These are phyloP conservation scores for Limnephilus auricula DNA, from an alignment of 2,888 invertebrate genomes.

Conservation along the genomic window DNA sequence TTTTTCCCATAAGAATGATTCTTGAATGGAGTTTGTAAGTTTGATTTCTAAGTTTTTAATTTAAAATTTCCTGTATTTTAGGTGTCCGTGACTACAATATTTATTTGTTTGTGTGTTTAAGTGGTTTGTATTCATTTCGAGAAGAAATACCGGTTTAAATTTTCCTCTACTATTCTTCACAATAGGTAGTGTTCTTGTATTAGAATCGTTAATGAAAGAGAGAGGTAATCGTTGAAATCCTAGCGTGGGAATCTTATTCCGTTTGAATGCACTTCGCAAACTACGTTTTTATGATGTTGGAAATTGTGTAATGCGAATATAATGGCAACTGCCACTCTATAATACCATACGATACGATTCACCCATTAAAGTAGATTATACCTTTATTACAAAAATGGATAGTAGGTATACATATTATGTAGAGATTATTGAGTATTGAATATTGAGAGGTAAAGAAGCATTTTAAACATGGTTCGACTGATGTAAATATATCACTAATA, in stretches of 20 bases:
- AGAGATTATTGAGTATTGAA: no score
- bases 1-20: not conserved
- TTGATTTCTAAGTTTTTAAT: not conserved
- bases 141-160: not conserved
- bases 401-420: no score
- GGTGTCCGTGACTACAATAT: not conserved
- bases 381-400: no score
- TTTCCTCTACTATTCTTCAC: not conserved
- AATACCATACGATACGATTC: not conserved
- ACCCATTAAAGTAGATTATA: not conserved
- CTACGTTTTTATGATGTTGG: not conserved
- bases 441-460: no score
- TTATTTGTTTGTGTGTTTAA: not conserved
- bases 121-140: not conserved
- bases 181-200: not conserved
- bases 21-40: not conserved
- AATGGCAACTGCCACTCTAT: not conserved
- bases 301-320: not conserved
- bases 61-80: not conserved
- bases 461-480: no score
- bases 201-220: not conserved
- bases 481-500: no score
- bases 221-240: not conserved
- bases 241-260: not conserved
- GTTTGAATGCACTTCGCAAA: not conserved